Percentiles rank a stretch among this genome's conserved stretches.
phyloP scores from a whole-genome alignment of 1,140 invertebrate species.

The Galleria mellonella region DNA sequence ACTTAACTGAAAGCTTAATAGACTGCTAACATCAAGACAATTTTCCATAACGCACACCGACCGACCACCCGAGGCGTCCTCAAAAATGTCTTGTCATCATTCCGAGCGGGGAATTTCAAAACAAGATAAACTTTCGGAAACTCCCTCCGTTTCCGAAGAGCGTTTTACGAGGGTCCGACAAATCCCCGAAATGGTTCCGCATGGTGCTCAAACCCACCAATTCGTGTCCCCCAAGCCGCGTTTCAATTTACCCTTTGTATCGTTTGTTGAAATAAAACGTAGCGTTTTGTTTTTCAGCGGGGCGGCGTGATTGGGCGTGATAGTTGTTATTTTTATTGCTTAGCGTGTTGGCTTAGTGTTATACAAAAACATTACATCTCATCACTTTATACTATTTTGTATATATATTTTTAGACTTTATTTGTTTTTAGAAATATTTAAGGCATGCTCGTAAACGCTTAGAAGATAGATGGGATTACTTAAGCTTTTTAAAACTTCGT shows the following conservation, averaged over 20 bases:
- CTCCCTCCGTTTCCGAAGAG: constrained; percentile 22
- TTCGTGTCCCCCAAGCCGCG: constrained; percentile 26
- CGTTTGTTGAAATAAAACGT: constrained; percentile 27
- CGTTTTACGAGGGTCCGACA: constrained; percentile 41
- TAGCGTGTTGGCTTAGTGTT: background rate
- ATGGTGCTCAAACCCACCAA: constrained; percentile 29
- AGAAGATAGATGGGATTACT: no score
- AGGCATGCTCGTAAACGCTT: no score
- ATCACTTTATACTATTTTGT: no score
- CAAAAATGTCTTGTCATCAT: constrained; percentile 21
- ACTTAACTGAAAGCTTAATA: constrained; percentile 10
- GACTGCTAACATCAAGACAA: constrained; percentile 11
- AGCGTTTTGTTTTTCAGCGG: constrained; percentile 28
- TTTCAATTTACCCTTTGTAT: constrained; percentile 37
- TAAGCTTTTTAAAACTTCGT: no score
- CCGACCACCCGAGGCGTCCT: constrained; percentile 5
- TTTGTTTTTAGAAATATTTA: no score
- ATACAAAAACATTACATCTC: no score
- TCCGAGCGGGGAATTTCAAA: constrained; percentile 26
- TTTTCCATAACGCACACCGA: constrained; percentile 6
- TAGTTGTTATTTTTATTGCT: constrained; percentile 27
- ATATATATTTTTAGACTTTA: no score
- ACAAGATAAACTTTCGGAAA: constrained; percentile 29
- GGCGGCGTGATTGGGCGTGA: constrained; percentile 10
- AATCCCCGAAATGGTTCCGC: constrained; percentile 34